A percentile compares a stretch with the other conserved stretches of the same genome.
Evolutionary conservation across 2,113 vertebrate species (phyloP).

Genomic region (Silurus meridionalis): DNA sequence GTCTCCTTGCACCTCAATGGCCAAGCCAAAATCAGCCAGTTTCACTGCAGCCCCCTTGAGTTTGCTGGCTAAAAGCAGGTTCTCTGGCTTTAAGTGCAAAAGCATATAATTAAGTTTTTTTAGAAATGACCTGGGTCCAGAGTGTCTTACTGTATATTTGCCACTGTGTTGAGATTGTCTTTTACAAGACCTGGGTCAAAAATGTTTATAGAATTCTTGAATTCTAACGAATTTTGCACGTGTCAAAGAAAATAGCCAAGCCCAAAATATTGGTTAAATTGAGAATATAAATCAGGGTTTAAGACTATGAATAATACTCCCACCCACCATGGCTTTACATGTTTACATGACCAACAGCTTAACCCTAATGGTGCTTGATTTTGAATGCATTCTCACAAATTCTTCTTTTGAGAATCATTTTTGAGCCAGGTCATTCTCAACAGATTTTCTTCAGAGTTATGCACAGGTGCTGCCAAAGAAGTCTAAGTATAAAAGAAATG

Average conservation of each 20-base stretch:
- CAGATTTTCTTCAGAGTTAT: constrained; percentile 17
- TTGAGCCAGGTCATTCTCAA: constrained; percentile 30
- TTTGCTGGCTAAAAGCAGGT: constrained; percentile 97
- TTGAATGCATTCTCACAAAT: not conserved
- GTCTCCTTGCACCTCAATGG: constrained; percentile 96
- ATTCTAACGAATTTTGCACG: not conserved
- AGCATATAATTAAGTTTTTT: constrained; percentile 45
- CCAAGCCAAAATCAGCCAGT: constrained; percentile 94
- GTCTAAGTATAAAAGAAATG: not conserved
- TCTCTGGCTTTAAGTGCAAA: constrained; percentile 84
- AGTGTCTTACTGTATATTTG: not conserved
- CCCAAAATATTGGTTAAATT: not conserved
- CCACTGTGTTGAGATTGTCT: not conserved
- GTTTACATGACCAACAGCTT: not conserved
- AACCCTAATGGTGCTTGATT: not conserved
- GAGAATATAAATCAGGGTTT: not conserved
- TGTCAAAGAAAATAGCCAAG: not conserved
- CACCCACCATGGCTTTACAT: not conserved
- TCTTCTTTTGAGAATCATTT: not conserved
- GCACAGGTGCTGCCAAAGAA: not conserved
- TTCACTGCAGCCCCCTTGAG: constrained; percentile 96
- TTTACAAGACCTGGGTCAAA: constrained; percentile 35
- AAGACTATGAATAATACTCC: not conserved
- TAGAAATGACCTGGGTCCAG: not conserved
- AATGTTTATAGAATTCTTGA: not conserved